Evolutionary conservation across 2,797 vertebrate species (phyloP), one percentile per base, ranked within the genome.

Genomic region (Peromyscus aztecus): DNA sequence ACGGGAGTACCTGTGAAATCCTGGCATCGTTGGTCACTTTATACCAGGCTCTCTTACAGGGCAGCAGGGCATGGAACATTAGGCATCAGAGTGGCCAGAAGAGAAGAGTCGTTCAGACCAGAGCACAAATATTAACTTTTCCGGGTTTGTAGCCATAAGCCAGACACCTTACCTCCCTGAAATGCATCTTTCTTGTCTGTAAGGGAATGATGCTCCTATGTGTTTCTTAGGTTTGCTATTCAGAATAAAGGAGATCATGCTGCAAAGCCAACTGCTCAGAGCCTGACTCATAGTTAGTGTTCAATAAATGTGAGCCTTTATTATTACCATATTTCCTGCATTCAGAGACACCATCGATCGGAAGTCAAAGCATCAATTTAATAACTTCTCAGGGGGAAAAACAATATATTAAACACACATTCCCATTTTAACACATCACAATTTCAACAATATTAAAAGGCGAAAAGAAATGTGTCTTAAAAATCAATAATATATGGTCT

Each of bases 291-390:
- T 46, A 57, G 76, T 94, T 85, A 82, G 88, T 29, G 83, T 93
- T 96, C 95, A 31, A 97, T 96, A 97, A 91, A 94, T 91, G 96
- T 40, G 96, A 91, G 95, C 93, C 95, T 97, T 97, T 92, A 94
- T 97, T 96, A 97, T 97, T 95, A 95, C 83, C 96, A 59, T 95
- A 98, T 97, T 97, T 97, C 92, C 94, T 98, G 86, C 81, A 37
- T 97, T 92, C 97, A 63, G 94, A 97, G 97, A 94, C 83, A 93
- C 59, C 90, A 97, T 97, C 21, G 95, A 97, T 97, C 0, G 13
- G 78, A 95, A 97, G 97, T 94, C 97, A 95, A 97, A 95, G 90
- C 92, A 69, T 97, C 97, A 94, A 96, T 94, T 97, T 96, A 95
- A 97, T 97, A 95, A 96, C 95, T 96, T 97, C 97, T 97, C 92